A percentile compares a stretch with the other conserved stretches of the same genome.
Conservation (phyloP, 2,888 invertebrate species). For the Mimumesa dahlbomi region DNA sequence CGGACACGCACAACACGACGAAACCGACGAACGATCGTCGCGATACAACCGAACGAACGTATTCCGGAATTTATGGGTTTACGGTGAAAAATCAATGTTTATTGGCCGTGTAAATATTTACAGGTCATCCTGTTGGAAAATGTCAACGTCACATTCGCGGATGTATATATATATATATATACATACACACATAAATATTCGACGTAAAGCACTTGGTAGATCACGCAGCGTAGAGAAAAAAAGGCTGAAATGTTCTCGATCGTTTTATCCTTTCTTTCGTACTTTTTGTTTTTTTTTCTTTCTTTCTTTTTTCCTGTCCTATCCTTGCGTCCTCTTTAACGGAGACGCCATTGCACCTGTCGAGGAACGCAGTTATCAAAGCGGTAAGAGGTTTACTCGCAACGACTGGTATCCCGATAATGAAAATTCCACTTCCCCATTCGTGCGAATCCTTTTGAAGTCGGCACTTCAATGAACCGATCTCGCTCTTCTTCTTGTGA, state of each 20-base stretch:
- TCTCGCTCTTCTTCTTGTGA: slow-evolving; percentile 16
- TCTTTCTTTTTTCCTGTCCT: not conserved
- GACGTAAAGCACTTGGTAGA: no score
- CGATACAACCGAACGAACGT: no score
- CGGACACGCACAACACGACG: no score
- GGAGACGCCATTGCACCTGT: slow-evolving; percentile 6
- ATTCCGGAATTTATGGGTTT: no score
- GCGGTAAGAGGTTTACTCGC: slow-evolving; percentile 52
- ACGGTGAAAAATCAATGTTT: no score
- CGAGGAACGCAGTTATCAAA: slow-evolving; percentile 31
- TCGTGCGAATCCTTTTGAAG: slow-evolving; percentile 53
- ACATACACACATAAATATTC: no score
- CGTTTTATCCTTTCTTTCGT: slow-evolving; percentile 3
- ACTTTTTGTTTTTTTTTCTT: not conserved
- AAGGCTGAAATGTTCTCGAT: slow-evolving; percentile 5
- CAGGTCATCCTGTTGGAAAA: no score
- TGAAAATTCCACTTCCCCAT: slow-evolving; percentile 53
- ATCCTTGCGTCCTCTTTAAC: slow-evolving; percentile 17
- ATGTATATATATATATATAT: no score
- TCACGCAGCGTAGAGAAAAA: no score
- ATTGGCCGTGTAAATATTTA: no score
- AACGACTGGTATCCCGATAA: slow-evolving; percentile 52
- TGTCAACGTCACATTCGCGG: no score
- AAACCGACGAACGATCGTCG: no score
- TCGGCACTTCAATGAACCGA: slow-evolving; percentile 41